A percentile compares a stretch with the other conserved stretches of the same genome.
Evolutionary conservation across 2,797 vertebrate genomes (phyloP).

Genomic region (Intellagama lesueurii): DNA sequence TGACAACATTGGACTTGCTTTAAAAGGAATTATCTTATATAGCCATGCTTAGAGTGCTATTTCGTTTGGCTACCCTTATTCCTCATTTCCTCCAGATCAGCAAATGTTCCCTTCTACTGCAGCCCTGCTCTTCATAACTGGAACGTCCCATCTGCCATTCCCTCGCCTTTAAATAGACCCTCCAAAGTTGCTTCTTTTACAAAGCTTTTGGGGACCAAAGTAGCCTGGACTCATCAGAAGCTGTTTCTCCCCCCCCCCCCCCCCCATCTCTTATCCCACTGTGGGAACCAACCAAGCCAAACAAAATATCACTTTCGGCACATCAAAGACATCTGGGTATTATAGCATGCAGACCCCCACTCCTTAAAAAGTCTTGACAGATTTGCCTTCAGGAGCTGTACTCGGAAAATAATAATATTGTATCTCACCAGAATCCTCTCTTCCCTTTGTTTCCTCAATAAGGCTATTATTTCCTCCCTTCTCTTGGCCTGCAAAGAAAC

Average conservation of each 20-base stretch:
- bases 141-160: neutral
- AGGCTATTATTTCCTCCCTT: conserved; percentile 74
- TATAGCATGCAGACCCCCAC: neutral
- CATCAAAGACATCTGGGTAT: neutral
- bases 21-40: neutral
- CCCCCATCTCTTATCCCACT: neutral
- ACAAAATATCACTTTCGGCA: neutral
- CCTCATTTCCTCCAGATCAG: neutral
- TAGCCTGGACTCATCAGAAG: neutral
- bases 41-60: neutral
- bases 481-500: conserved; percentile 69
- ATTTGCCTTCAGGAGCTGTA: neutral
- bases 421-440: conserved; percentile 71
- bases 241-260: no score
- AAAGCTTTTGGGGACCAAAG: neutral
- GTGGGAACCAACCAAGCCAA: neutral
- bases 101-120: no score
- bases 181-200: neutral
- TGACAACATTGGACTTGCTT: neutral
- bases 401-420: neutral
- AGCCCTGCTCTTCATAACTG: neutral
- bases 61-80: neutral
- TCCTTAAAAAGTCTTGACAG: neutral
- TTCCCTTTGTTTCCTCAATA: conserved; percentile 76
- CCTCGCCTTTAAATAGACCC: neutral